Evolutionary conservation across 2,797 vertebrate genomes (phyloP).

Genomic region (Mustela erminea): DNA sequence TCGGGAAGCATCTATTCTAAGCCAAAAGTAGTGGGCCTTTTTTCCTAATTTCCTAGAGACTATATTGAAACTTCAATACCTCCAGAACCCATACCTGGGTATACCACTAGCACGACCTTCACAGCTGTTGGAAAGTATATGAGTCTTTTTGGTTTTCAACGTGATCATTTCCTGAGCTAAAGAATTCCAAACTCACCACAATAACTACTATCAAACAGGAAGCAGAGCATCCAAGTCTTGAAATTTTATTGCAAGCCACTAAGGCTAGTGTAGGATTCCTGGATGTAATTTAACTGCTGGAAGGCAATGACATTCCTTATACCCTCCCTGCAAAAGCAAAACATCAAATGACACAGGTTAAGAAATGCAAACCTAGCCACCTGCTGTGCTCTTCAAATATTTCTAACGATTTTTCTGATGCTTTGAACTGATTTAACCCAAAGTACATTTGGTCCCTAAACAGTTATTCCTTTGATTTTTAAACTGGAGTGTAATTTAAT

Average conservation of each 20-base stretch:
- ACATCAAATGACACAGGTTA: slow-evolving; percentile 68
- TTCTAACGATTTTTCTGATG: slow-evolving; percentile 72
- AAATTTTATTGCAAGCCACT: slow-evolving; percentile 46
- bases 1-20: not conserved
- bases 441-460: slow-evolving; percentile 71
- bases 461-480: slow-evolving; percentile 75
- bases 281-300: not conserved
- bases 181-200: not conserved
- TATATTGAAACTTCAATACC: not conserved
- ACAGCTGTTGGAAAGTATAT: not conserved
- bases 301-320: slow-evolving; percentile 48
- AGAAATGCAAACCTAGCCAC: slow-evolving; percentile 69
- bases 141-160: not conserved
- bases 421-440: slow-evolving; percentile 75
- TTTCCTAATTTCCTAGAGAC: not conserved
- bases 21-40: not conserved
- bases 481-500: slow-evolving; percentile 71
- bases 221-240: not conserved
- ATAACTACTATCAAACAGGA: not conserved
- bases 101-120: not conserved
- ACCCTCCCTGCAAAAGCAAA: slow-evolving; percentile 40
- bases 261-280: slow-evolving; percentile 1
- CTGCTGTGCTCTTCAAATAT: slow-evolving; percentile 67
- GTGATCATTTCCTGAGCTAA: not conserved
- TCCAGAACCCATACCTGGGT: not conserved